Percentiles rank a stretch among this genome's conserved stretches.
phyloP scores from a whole-genome alignment of 2,113 vertebrate genomes.

The Eolophus roseicapilla region DNA sequence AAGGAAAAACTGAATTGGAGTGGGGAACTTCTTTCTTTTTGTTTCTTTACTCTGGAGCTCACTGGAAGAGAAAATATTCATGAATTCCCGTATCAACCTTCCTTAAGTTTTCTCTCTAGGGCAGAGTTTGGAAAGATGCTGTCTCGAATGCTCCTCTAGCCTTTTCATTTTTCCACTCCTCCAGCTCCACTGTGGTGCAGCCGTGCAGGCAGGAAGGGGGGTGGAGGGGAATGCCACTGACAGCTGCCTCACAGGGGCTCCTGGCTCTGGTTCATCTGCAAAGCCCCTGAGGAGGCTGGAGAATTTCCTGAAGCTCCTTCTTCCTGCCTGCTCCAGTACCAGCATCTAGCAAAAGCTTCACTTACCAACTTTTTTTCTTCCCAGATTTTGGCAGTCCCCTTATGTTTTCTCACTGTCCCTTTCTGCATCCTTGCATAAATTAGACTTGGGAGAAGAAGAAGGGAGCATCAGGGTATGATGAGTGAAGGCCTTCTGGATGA shows the following conservation, averaged over 20 bases:
- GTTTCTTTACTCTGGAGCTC: neutral
- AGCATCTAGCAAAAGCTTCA: neutral
- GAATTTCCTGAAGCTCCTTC: constrained; percentile 45
- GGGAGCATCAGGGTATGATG: neutral
- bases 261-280: constrained; percentile 36
- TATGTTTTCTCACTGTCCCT: neutral
- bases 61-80: neutral
- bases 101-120: neutral
- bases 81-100: neutral
- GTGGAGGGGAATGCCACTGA: constrained; percentile 45
- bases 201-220: neutral
- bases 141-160: neutral
- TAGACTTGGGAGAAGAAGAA: neutral
- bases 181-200: neutral
- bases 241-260: constrained; percentile 42
- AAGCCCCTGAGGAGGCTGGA: constrained; percentile 47
- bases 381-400: neutral
- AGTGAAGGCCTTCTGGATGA: neutral
- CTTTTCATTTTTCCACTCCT: neutral
- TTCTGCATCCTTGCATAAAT: neutral
- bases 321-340: neutral
- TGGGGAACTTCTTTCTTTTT: neutral
- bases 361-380: neutral
- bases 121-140: neutral
- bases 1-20: neutral